Evolutionary conservation across 2,797 vertebrate species (phyloP).

Genomic region (Columba guinea): DNA sequence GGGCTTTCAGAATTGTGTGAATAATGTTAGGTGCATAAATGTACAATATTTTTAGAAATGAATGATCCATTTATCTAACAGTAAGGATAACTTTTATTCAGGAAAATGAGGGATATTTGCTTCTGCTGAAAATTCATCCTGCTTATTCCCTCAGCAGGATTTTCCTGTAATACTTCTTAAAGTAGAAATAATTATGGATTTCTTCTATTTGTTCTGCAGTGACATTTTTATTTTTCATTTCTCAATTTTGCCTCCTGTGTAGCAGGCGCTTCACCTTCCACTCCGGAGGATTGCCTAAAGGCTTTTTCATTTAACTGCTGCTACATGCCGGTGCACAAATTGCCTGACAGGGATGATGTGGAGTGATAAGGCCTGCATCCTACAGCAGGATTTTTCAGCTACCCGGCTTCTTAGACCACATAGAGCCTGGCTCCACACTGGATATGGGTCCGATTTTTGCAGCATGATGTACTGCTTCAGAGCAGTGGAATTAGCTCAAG

Average conservation of each 20-base stretch:
- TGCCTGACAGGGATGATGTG: background rate
- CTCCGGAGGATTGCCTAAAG: conserved; percentile 10
- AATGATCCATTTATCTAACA: background rate
- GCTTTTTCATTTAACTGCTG: conserved; percentile 44
- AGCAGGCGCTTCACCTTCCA: conserved; percentile 4
- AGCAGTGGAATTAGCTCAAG: background rate
- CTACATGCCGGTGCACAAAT: conserved; percentile 47
- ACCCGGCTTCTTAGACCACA: background rate
- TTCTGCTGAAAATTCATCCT: conserved; percentile 4
- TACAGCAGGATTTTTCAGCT: background rate
- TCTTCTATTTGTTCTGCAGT: conserved; percentile 20
- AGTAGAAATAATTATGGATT: conserved; percentile 39
- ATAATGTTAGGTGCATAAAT: background rate
- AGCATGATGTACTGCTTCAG: background rate
- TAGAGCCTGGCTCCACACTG: background rate
- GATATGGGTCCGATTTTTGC: background rate
- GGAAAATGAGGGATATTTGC: background rate
- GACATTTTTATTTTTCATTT: conserved; percentile 61
- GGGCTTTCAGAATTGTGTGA: rapidly evolving
- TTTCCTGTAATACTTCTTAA: background rate
- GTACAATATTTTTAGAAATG: background rate
- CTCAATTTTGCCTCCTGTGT: conserved; percentile 27
- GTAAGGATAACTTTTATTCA: background rate
- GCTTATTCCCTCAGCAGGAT: background rate
- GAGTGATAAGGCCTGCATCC: background rate